Conservation (phyloP, 2,797 vertebrate species). For the Acanthiza pusilla region DNA sequence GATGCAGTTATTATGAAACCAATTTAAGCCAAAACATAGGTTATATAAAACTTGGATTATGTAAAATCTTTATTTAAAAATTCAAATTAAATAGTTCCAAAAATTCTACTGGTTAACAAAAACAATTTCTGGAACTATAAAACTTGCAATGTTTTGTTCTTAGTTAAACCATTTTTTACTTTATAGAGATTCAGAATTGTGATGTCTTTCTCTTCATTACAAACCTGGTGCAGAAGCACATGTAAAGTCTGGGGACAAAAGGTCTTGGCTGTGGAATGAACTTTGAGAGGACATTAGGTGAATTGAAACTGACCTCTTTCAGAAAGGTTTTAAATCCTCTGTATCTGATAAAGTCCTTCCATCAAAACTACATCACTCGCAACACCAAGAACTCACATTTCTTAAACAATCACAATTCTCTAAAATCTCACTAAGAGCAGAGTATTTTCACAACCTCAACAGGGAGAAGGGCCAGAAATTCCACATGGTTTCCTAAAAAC, state of each 20-base stretch:
- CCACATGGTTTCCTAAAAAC: constrained; percentile 10
- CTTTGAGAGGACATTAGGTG: not conserved
- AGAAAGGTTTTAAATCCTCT: not conserved
- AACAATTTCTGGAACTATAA: not conserved
- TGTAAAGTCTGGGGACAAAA: not conserved
- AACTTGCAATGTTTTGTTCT: not conserved
- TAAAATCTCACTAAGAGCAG: not conserved
- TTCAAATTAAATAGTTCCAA: not conserved
- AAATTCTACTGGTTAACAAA: not conserved
- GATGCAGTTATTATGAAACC: not conserved
- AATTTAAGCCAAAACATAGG: not conserved
- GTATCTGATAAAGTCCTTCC: not conserved
- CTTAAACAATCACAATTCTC: not conserved
- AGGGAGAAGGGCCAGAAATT: constrained; percentile 9
- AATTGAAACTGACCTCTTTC: not conserved
- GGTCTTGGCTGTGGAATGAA: not conserved
- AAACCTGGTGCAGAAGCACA: not conserved
- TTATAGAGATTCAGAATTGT: not conserved
- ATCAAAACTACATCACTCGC: not conserved
- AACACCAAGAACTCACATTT: not conserved
- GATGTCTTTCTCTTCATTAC: not conserved
- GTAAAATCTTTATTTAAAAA: not conserved
- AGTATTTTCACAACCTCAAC: not conserved
- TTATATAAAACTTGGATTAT: not conserved
- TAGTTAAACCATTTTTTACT: not conserved